Conservation (phyloP, 2,113 vertebrate species). For the Misgurnus anguillicaudatus region DNA sequence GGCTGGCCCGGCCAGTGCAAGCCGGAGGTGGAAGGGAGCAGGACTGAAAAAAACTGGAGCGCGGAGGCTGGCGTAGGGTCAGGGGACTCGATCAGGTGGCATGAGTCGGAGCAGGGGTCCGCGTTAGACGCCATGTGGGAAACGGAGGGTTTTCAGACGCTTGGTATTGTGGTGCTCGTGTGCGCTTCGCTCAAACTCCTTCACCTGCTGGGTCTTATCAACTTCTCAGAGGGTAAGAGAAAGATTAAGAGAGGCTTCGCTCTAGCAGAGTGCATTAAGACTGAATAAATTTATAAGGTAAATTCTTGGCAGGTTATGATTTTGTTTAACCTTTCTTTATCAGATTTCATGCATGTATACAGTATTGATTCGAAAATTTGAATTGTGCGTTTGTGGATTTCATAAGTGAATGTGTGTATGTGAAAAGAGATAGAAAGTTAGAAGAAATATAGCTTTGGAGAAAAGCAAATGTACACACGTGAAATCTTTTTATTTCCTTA, state of each 20-base stretch:
- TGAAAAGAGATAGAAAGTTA: no score
- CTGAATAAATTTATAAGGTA: no score
- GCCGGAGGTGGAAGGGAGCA: conserved; percentile 63
- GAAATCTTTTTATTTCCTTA: no score
- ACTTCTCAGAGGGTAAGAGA: conserved; percentile 97
- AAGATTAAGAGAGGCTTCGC: not conserved
- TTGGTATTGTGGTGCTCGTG: conserved; percentile 97
- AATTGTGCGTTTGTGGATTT: no score
- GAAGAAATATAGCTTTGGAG: no score
- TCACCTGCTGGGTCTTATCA: conserved; percentile 96
- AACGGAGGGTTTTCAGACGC: conserved; percentile 96
- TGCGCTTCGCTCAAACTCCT: conserved; percentile 97
- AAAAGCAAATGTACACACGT: no score
- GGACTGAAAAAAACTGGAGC: conserved; percentile 73
- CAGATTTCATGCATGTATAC: no score
- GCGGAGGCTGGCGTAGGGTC: conserved; percentile 54
- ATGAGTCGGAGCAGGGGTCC: conserved; percentile 70
- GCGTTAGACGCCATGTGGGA: conserved; percentile 95
- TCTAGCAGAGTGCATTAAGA: not conserved
- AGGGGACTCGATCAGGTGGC: conserved; percentile 63
- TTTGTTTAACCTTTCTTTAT: no score
- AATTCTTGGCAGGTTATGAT: no score
- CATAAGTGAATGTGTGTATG: no score
- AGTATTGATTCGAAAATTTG: no score
- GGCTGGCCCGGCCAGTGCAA: conserved; percentile 61